These are phyloP conservation scores for Psittacula echo DNA, from an alignment of 2,797 vertebrate species.

Conservation along the genomic window DNA sequence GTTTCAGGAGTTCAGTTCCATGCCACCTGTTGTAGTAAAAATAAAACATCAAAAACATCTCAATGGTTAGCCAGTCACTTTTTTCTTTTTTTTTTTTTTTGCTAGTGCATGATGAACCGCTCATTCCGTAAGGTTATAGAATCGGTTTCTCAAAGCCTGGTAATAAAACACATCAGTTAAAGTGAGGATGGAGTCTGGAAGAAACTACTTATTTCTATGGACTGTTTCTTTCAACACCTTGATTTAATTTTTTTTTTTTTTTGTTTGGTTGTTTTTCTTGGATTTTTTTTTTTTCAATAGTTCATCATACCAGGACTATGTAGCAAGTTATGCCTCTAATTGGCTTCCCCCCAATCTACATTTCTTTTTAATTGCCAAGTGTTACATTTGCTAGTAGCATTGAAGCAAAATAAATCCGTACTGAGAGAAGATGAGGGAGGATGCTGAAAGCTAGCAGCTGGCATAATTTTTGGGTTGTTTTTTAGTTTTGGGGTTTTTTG, in stretches of 20 bases:
- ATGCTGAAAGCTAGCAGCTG: neutral
- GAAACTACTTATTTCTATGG: neutral
- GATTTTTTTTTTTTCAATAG: neutral
- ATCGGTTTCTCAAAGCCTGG: neutral
- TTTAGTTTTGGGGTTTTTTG: neutral
- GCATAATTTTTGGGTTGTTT: neutral
- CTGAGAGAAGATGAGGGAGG: neutral
- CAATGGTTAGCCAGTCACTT: neutral
- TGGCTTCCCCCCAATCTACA: neutral
- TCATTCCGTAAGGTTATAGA: neutral
- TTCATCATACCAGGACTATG: neutral
- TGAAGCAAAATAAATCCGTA: neutral
- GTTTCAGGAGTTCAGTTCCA: constrained; percentile 24
- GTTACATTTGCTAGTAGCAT: neutral
- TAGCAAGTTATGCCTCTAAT: constrained; percentile 9
- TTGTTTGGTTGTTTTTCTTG: neutral
- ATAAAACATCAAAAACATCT: neutral
- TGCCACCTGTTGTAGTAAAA: neutral
- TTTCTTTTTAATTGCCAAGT: constrained; percentile 17
- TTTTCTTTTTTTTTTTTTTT: neutral
- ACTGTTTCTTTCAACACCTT: constrained; percentile 43
- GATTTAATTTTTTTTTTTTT: neutral
- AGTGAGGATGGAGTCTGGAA: neutral
- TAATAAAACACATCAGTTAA: constrained; percentile 1
- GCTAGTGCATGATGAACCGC: neutral